These are phyloP conservation scores for Ostrea denselamellosa DNA, from an alignment of 1,140 invertebrate species.

Conservation along the genomic window DNA sequence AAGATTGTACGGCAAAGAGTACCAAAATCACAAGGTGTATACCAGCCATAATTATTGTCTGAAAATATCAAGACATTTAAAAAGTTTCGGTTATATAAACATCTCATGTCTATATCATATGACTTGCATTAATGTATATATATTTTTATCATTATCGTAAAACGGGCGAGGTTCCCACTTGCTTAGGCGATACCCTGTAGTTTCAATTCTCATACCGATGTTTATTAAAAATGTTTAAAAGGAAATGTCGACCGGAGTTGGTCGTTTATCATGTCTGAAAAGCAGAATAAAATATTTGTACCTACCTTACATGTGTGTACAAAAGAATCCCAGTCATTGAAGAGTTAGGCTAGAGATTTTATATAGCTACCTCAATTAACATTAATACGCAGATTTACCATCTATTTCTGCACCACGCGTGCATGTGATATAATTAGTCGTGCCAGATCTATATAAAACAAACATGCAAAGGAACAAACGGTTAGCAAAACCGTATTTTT, in stretches of 20 bases:
- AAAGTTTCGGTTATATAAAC: not conserved
- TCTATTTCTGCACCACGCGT: conserved; percentile 6
- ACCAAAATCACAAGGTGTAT: not conserved
- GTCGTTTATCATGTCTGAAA: not conserved
- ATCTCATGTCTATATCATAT: too few species aligned
- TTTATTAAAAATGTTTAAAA: not conserved
- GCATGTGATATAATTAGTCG: conserved; percentile 35
- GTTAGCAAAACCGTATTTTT: not conserved
- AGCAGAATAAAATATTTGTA: not conserved
- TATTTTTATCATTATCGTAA: not conserved
- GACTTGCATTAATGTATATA: too few species aligned
- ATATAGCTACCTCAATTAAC: conserved; percentile 31
- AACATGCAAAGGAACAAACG: not conserved
- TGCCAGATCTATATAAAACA: conserved; percentile 10
- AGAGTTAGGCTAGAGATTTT: not conserved
- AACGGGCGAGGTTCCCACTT: not conserved
- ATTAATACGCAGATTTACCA: conserved; percentile 19
- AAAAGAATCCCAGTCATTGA: conserved; percentile 7
- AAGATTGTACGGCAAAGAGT: not conserved
- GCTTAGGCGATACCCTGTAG: not conserved
- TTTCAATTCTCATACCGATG: not conserved
- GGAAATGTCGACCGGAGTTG: not conserved
- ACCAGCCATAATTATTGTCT: not conserved
- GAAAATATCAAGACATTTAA: not conserved
- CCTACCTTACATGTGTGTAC: not conserved